Evolutionary conservation across 2,888 invertebrate genomes (phyloP).

Genomic region (Sinohyriopsis cumingii): DNA sequence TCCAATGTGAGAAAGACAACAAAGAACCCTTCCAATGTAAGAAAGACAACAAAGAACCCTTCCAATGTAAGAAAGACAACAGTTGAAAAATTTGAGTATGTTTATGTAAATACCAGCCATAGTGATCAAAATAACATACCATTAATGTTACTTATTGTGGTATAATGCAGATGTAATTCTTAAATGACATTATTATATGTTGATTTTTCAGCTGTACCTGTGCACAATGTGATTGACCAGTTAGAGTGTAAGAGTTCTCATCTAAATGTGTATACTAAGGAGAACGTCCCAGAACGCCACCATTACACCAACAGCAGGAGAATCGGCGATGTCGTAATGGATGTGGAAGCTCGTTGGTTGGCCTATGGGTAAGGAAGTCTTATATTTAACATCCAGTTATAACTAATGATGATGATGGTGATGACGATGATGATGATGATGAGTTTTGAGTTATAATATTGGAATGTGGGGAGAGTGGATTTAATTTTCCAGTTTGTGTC

Average conservation of each 20-base stretch:
- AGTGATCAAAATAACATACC: neutral
- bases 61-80: too few species aligned
- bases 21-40: too few species aligned
- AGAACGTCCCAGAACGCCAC: conserved; percentile 66
- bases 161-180: neutral
- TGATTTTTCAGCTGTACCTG: conserved; percentile 21
- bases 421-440: too few species aligned
- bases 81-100: too few species aligned
- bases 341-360: conserved; percentile 56
- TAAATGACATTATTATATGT: neutral
- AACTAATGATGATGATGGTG: too few species aligned
- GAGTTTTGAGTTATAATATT: too few species aligned
- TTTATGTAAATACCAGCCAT: too few species aligned
- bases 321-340: conserved; percentile 68
- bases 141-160: neutral
- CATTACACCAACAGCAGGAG: conserved; percentile 66
- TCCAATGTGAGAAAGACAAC: too few species aligned
- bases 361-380: conserved; percentile 35
- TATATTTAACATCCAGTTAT: neutral
- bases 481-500: too few species aligned
- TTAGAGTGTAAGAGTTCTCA: conserved; percentile 59
- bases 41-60: too few species aligned
- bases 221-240: conserved; percentile 21
- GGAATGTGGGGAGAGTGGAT: too few species aligned
- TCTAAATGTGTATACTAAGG: conserved; percentile 59